Percentiles rank a stretch among this genome's conserved stretches.
Conservation (phyloP, 2,888 invertebrate species). For the Thecocarcelia acutangulata region DNA sequence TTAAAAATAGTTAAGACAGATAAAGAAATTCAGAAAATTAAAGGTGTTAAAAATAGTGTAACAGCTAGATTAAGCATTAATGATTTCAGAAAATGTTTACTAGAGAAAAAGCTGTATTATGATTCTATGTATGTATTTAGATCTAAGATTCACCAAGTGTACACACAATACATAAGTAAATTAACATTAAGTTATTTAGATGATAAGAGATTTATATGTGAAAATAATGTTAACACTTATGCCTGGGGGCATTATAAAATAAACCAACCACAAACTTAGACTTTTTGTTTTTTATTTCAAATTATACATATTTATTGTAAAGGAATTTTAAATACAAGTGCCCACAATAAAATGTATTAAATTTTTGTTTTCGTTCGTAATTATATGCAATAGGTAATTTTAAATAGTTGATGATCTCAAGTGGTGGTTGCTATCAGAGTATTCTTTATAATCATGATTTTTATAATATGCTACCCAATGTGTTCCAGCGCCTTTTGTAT, state of each 20-base stretch:
- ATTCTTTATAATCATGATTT: not conserved
- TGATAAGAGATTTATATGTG: too few species aligned
- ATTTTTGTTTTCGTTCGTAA: too few species aligned
- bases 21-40: not conserved
- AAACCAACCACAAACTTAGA: too few species aligned
- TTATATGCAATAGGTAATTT: not conserved
- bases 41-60: not conserved
- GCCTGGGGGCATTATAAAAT: too few species aligned
- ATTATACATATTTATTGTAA: too few species aligned
- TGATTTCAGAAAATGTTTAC: not conserved
- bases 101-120: too few species aligned
- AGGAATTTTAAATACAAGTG: too few species aligned
- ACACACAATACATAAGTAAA: not conserved
- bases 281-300: too few species aligned
- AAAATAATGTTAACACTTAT: too few species aligned
- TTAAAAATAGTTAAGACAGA: not conserved
- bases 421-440: constrained; percentile 12
- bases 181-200: too few species aligned
- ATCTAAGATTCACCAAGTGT: constrained; percentile 1
- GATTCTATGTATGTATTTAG: constrained; percentile 4
- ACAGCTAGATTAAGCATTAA: not conserved
- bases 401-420: not conserved
- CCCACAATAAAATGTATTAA: too few species aligned
- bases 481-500: not conserved
- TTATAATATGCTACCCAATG: constrained; percentile 11